A percentile compares a stretch with the other conserved stretches of the same genome.
Conservation (phyloP, 2,113 vertebrate species). For the Calonectris borealis region DNA sequence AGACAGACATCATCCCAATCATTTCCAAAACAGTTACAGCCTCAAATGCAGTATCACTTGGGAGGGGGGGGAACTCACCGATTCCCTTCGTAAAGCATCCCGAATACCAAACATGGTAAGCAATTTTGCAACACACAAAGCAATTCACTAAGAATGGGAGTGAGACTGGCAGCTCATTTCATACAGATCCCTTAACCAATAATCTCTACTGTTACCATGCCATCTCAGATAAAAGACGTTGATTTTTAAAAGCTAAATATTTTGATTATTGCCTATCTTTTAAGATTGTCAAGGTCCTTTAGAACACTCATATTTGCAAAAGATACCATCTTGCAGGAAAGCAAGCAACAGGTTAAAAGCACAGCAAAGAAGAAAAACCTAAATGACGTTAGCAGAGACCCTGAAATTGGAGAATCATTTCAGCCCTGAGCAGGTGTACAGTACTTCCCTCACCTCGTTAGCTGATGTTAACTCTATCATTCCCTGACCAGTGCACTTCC, state of each 20-base stretch:
- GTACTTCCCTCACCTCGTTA: neutral
- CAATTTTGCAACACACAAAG: neutral
- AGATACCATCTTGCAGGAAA: neutral
- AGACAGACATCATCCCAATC: neutral
- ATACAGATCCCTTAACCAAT: neutral
- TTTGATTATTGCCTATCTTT: neutral
- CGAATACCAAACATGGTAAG: neutral
- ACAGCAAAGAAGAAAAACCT: neutral
- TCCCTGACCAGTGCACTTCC: neutral
- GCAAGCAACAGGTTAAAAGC: neutral
- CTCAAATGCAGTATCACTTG: neutral
- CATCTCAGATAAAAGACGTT: neutral
- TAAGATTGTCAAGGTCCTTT: neutral
- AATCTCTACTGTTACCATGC: neutral
- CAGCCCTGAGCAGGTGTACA: neutral
- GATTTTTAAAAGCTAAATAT: neutral
- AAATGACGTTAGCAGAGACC: neutral
- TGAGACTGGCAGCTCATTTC: neutral
- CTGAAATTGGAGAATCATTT: neutral
- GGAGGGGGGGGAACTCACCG: fast-evolving
- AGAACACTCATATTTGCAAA: neutral
- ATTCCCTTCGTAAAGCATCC: neutral
- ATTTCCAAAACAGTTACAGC: neutral
- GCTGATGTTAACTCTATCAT: neutral
- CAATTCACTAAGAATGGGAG: neutral